phyloP scores from a whole-genome alignment of 1,140 invertebrate genomes.

The Telenomus remus region DNA sequence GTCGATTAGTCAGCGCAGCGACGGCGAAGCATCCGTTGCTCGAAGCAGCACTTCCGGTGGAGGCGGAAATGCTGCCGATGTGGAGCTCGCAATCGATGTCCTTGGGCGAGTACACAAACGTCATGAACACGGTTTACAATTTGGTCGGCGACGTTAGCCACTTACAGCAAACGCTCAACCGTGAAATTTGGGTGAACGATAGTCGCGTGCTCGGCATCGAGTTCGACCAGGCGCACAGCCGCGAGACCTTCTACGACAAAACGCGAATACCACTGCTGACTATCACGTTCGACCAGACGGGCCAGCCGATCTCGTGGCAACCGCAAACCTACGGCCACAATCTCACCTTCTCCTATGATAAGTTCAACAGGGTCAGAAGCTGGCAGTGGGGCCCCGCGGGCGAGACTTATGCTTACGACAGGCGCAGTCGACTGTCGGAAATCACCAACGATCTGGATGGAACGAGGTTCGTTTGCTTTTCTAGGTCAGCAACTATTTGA shows the following conservation, averaged over 20 bases:
- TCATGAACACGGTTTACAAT: conserved; percentile 87
- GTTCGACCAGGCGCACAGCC: conserved; percentile 90
- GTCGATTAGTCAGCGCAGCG: conserved; percentile 83
- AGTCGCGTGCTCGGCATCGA: conserved; percentile 89
- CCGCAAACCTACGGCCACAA: conserved; percentile 83
- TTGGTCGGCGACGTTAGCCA: conserved; percentile 88
- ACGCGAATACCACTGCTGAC: conserved; percentile 87
- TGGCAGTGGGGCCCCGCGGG: conserved; percentile 93
- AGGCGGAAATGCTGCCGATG: conserved; percentile 93
- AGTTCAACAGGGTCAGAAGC: conserved; percentile 91
- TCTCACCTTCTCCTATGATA: conserved; percentile 93
- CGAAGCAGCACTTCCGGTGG: conserved; percentile 90
- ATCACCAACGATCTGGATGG: conserved; percentile 88
- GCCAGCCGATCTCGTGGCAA: conserved; percentile 86
- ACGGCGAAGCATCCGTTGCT: conserved; percentile 89
- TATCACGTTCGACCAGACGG: conserved; percentile 90
- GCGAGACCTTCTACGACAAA: conserved; percentile 92
- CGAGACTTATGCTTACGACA: conserved; percentile 91
- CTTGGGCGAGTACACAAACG: conserved; percentile 85
- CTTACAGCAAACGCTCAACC: conserved; percentile 86
- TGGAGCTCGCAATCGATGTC: conserved; percentile 87
- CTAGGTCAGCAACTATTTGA: not conserved
- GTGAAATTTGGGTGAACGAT: conserved; percentile 90
- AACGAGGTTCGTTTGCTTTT: conserved; percentile 68
- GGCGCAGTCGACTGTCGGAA: conserved; percentile 88